Conservation (phyloP, 2,888 invertebrate species). For the Masnerella sp. region DNA sequence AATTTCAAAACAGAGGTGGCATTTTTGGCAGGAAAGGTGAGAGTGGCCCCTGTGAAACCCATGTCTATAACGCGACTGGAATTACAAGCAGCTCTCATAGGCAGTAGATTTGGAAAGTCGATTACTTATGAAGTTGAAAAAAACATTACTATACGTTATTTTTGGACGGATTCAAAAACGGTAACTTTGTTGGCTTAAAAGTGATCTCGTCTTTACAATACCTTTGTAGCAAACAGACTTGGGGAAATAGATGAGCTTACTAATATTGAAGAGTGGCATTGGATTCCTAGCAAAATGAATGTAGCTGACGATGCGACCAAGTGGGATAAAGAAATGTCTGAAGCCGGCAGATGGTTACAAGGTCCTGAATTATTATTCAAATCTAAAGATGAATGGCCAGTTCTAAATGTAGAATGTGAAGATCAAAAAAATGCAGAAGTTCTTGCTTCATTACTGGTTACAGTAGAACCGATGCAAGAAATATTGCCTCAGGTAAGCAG, state of each 20-base stretch:
- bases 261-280: conserved; percentile 62
- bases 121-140: conserved; percentile 5
- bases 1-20: not conserved
- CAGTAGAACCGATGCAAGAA: too few relatives aligned
- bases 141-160: not conserved
- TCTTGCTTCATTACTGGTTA: not conserved
- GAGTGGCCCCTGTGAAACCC: conserved; percentile 27
- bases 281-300: conserved; percentile 62
- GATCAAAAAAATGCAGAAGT: not conserved
- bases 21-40: conserved; percentile 8
- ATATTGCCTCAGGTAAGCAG: conserved; percentile 1
- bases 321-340: not conserved
- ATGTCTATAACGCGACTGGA: conserved; percentile 24
- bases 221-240: conserved; percentile 60
- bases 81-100: conserved; percentile 13
- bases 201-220: conserved; percentile 42
- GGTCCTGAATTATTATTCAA: conserved; percentile 40
- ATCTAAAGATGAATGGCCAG: conserved; percentile 4
- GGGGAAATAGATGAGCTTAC: conserved; percentile 62
- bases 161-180: conserved; percentile 31
- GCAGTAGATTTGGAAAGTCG: conserved; percentile 2
- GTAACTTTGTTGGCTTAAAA: conserved; percentile 56
- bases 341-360: conserved; percentile 24
- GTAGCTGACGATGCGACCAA: conserved; percentile 62
- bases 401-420: not conserved